These are phyloP conservation scores for Synanthedon formicaeformis DNA, from an alignment of 2,888 invertebrate species.

Conservation along the genomic window DNA sequence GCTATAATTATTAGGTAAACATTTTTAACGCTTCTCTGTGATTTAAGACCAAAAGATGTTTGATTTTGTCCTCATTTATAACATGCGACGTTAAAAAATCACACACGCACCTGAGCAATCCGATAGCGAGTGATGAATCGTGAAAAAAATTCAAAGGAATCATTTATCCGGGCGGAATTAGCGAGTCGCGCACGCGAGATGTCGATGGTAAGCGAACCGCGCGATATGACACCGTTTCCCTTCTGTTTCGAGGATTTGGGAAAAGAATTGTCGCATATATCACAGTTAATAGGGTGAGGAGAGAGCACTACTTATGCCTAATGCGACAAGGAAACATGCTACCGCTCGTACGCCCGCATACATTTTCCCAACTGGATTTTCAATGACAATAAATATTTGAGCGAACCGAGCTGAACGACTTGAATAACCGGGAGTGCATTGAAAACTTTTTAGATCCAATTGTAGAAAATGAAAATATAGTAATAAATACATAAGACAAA, in stretches of 20 bases:
- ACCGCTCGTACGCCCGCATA: slow-evolving; percentile 48
- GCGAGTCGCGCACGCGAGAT: slow-evolving; percentile 43
- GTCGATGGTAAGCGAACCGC: slow-evolving; percentile 42
- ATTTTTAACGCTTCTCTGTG: too few relatives aligned
- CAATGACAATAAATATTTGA: slow-evolving; percentile 60
- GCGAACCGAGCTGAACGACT: slow-evolving; percentile 23
- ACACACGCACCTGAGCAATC: neutral
- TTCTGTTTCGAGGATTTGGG: slow-evolving; percentile 59
- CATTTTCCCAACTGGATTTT: slow-evolving; percentile 54
- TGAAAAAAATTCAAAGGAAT: slow-evolving; percentile 37
- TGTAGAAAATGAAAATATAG: neutral
- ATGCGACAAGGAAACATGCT: slow-evolving; percentile 68
- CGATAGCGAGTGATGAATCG: slow-evolving; percentile 23
- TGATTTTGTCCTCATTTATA: too few relatives aligned
- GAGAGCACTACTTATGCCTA: slow-evolving; percentile 70
- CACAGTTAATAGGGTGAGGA: slow-evolving; percentile 68
- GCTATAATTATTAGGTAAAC: too few relatives aligned
- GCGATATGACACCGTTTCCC: slow-evolving; percentile 56
- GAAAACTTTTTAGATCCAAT: neutral
- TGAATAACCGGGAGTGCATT: neutral
- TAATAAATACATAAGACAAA: too few relatives aligned
- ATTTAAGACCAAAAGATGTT: too few relatives aligned
- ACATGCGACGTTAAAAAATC: neutral
- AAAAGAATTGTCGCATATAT: slow-evolving; percentile 69
- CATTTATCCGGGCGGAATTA: slow-evolving; percentile 62